A percentile compares a stretch with the other conserved stretches of the same genome.
phyloP scores from a whole-genome alignment of 64 coral and sea anemone genomes.

The Cladopsammia gracilis region DNA sequence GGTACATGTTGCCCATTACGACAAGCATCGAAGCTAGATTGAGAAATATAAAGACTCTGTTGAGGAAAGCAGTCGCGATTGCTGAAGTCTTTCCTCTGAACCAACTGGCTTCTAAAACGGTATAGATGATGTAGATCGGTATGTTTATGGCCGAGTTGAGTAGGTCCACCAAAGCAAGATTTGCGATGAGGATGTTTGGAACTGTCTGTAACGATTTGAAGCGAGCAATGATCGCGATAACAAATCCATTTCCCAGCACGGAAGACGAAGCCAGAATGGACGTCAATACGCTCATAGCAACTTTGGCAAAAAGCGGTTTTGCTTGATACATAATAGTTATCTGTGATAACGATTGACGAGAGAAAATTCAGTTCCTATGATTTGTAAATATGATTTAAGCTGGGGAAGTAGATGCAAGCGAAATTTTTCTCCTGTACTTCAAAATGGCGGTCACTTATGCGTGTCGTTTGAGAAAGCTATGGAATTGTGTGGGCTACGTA shows the following conservation, averaged over 20 bases:
- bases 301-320: background rate
- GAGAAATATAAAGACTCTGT: background rate
- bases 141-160: constrained; percentile 22
- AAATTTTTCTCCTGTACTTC: too few species aligned
- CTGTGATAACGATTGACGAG: too few species aligned
- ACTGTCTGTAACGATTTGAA: constrained; percentile 63
- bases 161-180: constrained; percentile 44
- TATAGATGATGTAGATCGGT: constrained; percentile 15
- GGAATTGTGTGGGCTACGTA: too few species aligned
- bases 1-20: constrained; percentile 9
- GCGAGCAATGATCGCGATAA: background rate
- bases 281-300: background rate
- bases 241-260: constrained; percentile 9
- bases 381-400: too few species aligned
- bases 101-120: constrained; percentile 1
- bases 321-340: background rate
- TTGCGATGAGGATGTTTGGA: constrained; percentile 41
- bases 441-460: too few species aligned
- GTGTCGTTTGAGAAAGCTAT: too few species aligned
- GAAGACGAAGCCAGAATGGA: background rate
- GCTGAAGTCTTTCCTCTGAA: constrained; percentile 11
- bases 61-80: background rate
- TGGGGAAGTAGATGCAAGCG: too few species aligned
- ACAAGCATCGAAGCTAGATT: constrained; percentile 40
- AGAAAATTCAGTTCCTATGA: too few species aligned